Evolutionary conservation across 2,113 vertebrate genomes (phyloP).

Genomic region (Glaucidium brasilianum): DNA sequence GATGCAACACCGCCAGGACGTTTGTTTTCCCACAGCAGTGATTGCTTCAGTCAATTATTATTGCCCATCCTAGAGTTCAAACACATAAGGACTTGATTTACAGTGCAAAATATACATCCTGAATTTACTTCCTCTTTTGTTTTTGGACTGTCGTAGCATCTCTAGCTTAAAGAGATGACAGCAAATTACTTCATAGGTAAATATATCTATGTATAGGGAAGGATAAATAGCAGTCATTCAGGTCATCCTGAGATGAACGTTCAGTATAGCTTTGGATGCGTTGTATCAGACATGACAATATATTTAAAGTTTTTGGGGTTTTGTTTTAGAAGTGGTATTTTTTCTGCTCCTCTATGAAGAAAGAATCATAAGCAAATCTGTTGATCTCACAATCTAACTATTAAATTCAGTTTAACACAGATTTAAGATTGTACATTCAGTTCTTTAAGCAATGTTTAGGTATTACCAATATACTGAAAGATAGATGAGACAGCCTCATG

Average conservation of each 20-base stretch:
- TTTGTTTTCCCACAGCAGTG: slow-evolving; percentile 62
- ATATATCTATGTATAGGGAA: neutral
- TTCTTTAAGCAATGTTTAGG: slow-evolving; percentile 71
- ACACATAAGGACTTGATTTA: slow-evolving; percentile 54
- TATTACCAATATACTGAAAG: slow-evolving; percentile 69
- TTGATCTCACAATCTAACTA: neutral
- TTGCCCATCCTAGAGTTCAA: slow-evolving; percentile 34
- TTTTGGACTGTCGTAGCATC: neutral
- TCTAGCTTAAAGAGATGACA: neutral
- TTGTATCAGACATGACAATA: neutral
- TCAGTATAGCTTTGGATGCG: neutral
- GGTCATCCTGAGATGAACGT: neutral
- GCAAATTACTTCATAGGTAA: slow-evolving; percentile 5
- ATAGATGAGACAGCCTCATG: slow-evolving; percentile 74
- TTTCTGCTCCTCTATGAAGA: neutral
- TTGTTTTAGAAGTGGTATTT: neutral
- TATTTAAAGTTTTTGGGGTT: neutral
- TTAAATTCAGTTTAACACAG: neutral
- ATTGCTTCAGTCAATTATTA: slow-evolving; percentile 63
- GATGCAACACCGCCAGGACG: neutral
- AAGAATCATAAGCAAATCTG: neutral
- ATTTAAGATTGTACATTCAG: slow-evolving; percentile 9
- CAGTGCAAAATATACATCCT: slow-evolving; percentile 38
- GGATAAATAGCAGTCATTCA: neutral
- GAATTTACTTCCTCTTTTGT: slow-evolving; percentile 13